Evolutionary conservation across 2,113 vertebrate species (phyloP).

Genomic region (Neomonachus schauinslandi): DNA sequence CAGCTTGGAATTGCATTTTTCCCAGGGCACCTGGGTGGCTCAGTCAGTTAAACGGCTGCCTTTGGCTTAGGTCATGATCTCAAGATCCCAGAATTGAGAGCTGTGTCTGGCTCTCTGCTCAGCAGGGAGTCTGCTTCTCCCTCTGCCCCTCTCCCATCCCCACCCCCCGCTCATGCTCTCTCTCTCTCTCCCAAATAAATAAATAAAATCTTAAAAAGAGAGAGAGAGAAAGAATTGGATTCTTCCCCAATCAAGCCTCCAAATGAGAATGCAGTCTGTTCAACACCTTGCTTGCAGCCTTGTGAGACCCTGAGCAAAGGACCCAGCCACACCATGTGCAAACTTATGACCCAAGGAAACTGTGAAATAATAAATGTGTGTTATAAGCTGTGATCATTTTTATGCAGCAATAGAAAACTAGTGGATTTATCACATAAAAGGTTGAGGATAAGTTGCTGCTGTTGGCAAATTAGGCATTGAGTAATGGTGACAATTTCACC

Average conservation of each 20-base stretch:
- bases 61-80: background rate
- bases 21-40: background rate
- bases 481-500: background rate
- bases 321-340: background rate
- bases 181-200: background rate
- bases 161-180: background rate
- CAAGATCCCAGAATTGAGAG: background rate
- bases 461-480: background rate
- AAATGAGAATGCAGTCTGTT: background rate
- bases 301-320: background rate
- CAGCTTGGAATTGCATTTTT: background rate
- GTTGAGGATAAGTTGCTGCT: background rate
- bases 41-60: background rate
- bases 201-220: background rate
- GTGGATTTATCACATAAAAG: background rate
- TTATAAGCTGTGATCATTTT: background rate
- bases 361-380: background rate
- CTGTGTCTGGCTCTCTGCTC: background rate
- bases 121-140: background rate
- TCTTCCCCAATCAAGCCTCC: background rate
- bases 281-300: background rate
- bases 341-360: background rate
- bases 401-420: background rate
- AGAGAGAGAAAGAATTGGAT: background rate
- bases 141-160: background rate